A percentile compares a stretch with the other conserved stretches of the same genome.
Evolutionary conservation across 2,113 vertebrate genomes (phyloP).

Genomic region (Lutjanus erythropterus): DNA sequence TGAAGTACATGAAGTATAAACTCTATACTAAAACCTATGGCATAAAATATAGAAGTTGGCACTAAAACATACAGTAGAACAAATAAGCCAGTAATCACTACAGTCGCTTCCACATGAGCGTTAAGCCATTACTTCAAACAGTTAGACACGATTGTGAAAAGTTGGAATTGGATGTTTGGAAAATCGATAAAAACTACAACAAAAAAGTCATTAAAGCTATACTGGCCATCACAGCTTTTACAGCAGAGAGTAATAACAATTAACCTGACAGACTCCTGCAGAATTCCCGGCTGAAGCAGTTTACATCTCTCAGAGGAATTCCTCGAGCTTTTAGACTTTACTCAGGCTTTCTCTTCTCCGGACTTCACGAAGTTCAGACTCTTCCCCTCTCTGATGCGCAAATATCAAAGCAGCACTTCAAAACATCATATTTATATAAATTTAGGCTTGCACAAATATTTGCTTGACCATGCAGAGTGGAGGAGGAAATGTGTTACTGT

Average conservation of each 20-base stretch:
- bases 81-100: background rate
- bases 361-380: constrained; percentile 11
- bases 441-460: constrained; percentile 4
- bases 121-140: background rate
- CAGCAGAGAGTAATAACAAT: background rate
- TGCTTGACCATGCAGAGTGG: background rate
- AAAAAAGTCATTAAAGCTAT: constrained; percentile 1
- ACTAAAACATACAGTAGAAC: background rate
- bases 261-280: background rate
- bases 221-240: background rate
- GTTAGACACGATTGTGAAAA: background rate
- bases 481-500: constrained; percentile 21
- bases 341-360: constrained; percentile 12
- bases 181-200: background rate
- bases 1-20: background rate
- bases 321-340: background rate
- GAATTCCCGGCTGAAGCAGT: background rate
- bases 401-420: constrained; percentile 17
- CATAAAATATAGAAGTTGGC: background rate
- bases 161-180: too few species aligned
- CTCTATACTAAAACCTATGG: background rate
- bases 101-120: background rate
- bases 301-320: constrained; percentile 14
- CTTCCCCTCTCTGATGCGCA: background rate
- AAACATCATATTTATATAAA: background rate